These are phyloP conservation scores for Scrobipalpa costella DNA, from an alignment of 2,888 invertebrate genomes.

Conservation along the genomic window DNA sequence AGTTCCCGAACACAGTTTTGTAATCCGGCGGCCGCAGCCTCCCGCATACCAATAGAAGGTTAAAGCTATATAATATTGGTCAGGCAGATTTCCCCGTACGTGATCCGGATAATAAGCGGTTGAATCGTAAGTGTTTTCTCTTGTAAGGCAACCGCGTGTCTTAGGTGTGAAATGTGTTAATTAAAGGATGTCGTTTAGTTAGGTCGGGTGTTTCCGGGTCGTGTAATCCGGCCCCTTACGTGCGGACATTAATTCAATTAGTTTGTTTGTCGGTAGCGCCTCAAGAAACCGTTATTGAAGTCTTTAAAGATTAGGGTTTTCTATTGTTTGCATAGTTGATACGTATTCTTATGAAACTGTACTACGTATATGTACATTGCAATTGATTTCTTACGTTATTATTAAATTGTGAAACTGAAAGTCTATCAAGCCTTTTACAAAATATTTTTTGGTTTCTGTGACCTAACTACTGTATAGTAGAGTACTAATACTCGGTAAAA, in stretches of 20 bases:
- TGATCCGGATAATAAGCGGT: conserved; percentile 56
- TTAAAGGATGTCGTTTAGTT: conserved; percentile 17
- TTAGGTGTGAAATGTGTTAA: conserved; percentile 22
- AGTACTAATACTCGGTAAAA: too few relatives aligned
- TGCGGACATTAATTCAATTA: conserved; percentile 12
- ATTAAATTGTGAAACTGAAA: too few relatives aligned
- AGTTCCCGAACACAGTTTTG: conserved; percentile 58
- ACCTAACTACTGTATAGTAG: too few relatives aligned
- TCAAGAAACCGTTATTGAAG: not conserved
- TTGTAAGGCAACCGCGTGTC: conserved; percentile 37
- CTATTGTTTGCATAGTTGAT: too few relatives aligned
- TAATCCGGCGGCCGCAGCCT: conserved; percentile 54
- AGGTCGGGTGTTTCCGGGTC: conserved; percentile 6
- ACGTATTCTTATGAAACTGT: too few relatives aligned
- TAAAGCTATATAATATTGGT: conserved; percentile 65
- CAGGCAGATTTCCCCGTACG: conserved; percentile 67
- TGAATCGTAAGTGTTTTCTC: conserved; percentile 60
- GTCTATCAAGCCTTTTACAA: too few relatives aligned
- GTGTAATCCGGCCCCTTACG: not conserved
- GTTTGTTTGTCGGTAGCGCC: not conserved
- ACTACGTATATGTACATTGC: too few relatives aligned
- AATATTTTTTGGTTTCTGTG: too few relatives aligned
- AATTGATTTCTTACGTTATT: too few relatives aligned
- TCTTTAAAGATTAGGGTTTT: too few relatives aligned
- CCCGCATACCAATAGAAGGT: conserved; percentile 65